Evolutionary conservation across 1,140 invertebrate species (phyloP).

Genomic region (Trissolcus basalis): DNA sequence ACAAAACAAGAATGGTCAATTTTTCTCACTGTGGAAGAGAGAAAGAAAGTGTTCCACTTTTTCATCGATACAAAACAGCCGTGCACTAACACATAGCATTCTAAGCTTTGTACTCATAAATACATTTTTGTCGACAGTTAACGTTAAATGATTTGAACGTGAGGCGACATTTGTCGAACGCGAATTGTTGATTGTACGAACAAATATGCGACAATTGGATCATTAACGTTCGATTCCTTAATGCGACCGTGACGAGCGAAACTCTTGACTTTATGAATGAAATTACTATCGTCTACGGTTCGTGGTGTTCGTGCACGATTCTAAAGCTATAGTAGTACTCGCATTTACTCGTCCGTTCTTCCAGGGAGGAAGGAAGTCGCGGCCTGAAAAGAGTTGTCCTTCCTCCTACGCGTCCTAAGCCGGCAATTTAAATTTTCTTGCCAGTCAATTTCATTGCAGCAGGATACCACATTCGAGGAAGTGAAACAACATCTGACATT

Average conservation of each 20-base stretch:
- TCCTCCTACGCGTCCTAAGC: conserved; percentile 36
- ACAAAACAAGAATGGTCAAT: no score
- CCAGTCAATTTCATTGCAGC: conserved; percentile 65
- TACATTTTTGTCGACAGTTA: no score
- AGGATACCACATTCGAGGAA: conserved; percentile 72
- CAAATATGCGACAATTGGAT: conserved; percentile 7
- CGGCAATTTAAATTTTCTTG: conserved; percentile 19
- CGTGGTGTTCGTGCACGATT: conserved; percentile 47
- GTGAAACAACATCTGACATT: conserved; percentile 60
- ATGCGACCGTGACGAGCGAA: conserved; percentile 54
- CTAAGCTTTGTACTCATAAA: no score
- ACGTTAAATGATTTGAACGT: no score
- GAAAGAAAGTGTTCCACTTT: no score
- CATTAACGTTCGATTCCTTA: conserved; percentile 61
- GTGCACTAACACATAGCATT: no score
- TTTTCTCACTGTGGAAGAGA: no score
- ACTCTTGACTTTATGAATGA: conserved; percentile 74
- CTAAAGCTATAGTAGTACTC: conserved; percentile 62
- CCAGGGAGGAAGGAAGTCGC: conserved; percentile 71
- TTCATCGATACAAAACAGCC: no score
- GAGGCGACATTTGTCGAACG: no score
- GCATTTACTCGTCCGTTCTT: conserved; percentile 70
- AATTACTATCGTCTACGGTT: conserved; percentile 66
- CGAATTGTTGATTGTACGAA: no score
- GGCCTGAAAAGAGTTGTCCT: conserved; percentile 66